Evolutionary conservation across 1,140 invertebrate genomes (phyloP).

Genomic region (Zaprionus ornatus): DNA sequence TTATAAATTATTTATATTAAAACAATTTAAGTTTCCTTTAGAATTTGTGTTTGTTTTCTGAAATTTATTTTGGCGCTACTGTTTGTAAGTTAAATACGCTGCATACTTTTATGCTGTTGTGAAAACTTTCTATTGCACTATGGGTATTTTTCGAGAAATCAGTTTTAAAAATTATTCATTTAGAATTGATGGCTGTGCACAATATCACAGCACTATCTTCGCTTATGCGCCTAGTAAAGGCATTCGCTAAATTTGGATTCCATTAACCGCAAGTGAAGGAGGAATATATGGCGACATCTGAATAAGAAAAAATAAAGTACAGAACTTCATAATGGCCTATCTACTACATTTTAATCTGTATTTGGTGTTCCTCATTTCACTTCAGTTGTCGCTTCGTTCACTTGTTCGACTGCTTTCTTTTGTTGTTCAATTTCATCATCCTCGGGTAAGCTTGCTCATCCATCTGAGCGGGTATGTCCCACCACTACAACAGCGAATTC

Average conservation of each 20-base stretch:
- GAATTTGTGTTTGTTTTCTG: background rate
- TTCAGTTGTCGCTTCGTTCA: too few species aligned
- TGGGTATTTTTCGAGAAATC: background rate
- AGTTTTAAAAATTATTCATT: background rate
- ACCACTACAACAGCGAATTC: background rate
- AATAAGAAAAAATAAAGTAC: too few species aligned
- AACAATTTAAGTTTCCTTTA: background rate
- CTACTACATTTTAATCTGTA: too few species aligned
- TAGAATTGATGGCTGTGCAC: background rate
- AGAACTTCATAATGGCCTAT: too few species aligned
- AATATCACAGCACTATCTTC: background rate
- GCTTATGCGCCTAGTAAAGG: too few species aligned
- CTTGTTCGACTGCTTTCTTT: too few species aligned
- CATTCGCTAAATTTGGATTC: too few species aligned
- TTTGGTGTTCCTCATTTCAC: too few species aligned
- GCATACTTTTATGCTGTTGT: slow-evolving; percentile 33
- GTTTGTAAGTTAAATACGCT: background rate
- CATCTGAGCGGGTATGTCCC: background rate
- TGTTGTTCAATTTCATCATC: background rate
- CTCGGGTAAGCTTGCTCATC: background rate
- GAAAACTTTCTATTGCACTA: background rate
- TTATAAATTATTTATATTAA: background rate
- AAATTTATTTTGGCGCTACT: slow-evolving; percentile 1
- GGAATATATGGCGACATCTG: too few species aligned
- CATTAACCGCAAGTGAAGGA: too few species aligned